Evolutionary conservation across 2,888 invertebrate genomes (phyloP).

Genomic region (Nebria brevicollis): DNA sequence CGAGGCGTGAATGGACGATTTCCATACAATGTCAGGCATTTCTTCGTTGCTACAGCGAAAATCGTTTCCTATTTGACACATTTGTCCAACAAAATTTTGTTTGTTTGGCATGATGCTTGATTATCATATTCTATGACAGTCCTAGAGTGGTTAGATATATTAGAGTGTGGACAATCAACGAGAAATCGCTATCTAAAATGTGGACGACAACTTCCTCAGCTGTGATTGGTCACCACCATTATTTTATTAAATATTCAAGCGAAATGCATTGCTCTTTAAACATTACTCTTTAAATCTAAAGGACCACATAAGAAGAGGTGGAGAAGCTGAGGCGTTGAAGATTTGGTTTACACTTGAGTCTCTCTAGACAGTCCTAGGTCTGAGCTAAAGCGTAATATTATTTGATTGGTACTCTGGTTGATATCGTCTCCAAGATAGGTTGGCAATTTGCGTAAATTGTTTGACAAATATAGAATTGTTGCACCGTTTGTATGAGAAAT

Average conservation of each 20-base stretch:
- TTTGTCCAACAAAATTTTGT: not conserved
- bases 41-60: not conserved
- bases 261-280: too few relatives aligned
- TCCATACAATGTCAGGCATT: not conserved
- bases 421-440: not conserved
- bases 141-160: too few relatives aligned
- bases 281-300: too few relatives aligned
- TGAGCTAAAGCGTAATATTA: not conserved
- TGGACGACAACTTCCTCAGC: too few relatives aligned
- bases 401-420: not conserved
- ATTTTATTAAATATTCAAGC: too few relatives aligned
- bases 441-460: not conserved
- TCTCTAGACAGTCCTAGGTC: too few relatives aligned
- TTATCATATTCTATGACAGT: not conserved
- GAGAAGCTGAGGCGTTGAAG: too few relatives aligned
- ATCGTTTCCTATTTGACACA: not conserved
- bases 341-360: too few relatives aligned
- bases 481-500: not conserved
- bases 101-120: not conserved
- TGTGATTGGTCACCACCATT: too few relatives aligned
- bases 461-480: not conserved
- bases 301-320: too few relatives aligned
- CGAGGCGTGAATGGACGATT: not conserved
- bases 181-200: too few relatives aligned
- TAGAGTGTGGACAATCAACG: too few relatives aligned